Base-by-base conservation (phyloP, 2,888 invertebrate species). In the Hirtodrosophila histrioides region DNA sequence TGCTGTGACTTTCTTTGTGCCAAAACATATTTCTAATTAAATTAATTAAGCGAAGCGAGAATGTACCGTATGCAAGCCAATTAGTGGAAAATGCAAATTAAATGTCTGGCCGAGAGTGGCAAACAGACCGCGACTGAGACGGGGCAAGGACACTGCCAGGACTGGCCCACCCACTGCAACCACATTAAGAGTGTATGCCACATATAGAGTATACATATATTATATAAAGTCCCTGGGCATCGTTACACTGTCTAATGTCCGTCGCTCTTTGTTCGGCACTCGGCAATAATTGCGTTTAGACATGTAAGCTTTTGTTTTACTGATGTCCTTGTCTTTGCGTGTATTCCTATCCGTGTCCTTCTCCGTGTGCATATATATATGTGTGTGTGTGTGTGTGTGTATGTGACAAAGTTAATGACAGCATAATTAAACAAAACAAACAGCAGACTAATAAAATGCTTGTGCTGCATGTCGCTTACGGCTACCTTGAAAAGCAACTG, bases 21-120 rank as follows among this genome's bases (percentile, higher is more conserved):
- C 63, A 46, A 66, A 86, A 73, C 67, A 75, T 83, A 84, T 84
- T 83, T 77, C 79, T 86, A 84, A 84, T 86, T 84, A 84, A 86
- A 84, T 84, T 84, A 84, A 86, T 84, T 84, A 86, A 75, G 77
- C 84, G 79, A 69, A 74, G 70, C 81, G 75, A 75, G 72, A 81
- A 72, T 72, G 66, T 69, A 77, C 64, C 72, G 69, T 77, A 86
- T 81, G 79, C 79, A 66, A 79, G 86, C 84, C 82, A 84, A 84
- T 84, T 81, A 84, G 86, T 75, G 84, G 79, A 84, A 84, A 86
- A 86, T 86, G 86, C 77, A 86, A 84, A 86, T 86, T 78, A 84
- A 84, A 84, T 84, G 81, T 84, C 84, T 84, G 70, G 70, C 65
- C 63, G 77, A 71, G 71, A 71, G 71, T 74, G 68, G 46, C 55